These are phyloP conservation scores for Sebastes hubbsi DNA, from an alignment of 2,797 vertebrate genomes.

Conservation along the genomic window DNA sequence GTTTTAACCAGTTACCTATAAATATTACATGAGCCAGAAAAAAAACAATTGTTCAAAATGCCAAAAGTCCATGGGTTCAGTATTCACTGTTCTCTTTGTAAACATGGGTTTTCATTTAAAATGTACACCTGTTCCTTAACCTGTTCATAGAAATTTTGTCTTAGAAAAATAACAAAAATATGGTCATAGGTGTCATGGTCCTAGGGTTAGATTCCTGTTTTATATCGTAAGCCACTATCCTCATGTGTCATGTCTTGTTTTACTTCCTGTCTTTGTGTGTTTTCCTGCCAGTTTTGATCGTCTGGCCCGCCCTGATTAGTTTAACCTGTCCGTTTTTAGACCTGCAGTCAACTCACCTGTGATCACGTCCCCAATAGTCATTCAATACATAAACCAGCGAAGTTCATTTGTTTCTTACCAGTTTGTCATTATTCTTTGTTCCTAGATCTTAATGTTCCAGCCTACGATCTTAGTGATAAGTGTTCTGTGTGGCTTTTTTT, in stretches of 20 bases:
- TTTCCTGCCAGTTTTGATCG: not conserved
- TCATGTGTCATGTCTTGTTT: not conserved
- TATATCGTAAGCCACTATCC: not conserved
- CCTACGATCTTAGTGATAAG: not conserved
- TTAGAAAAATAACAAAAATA: too few species aligned
- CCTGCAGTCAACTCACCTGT: not conserved
- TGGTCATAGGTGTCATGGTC: not conserved
- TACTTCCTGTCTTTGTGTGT: not conserved
- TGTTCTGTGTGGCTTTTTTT: not conserved
- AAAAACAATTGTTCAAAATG: not conserved
- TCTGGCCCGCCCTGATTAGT: not conserved
- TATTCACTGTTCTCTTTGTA: not conserved
- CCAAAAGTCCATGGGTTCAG: not conserved
- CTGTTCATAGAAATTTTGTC: too few species aligned
- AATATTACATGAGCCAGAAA: too few species aligned
- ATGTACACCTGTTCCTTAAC: too few species aligned
- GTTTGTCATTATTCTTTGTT: not conserved
- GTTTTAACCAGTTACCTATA: too few species aligned
- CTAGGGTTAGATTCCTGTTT: not conserved
- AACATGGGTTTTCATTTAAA: too few species aligned
- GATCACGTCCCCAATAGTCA: not conserved
- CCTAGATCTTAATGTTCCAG: not conserved
- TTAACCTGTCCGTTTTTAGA: fast-evolving
- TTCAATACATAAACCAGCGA: not conserved
- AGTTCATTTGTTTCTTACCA: not conserved